Base-by-base conservation (phyloP, 2,888 invertebrate species). In the Reticulitermes lucifugus region DNA sequence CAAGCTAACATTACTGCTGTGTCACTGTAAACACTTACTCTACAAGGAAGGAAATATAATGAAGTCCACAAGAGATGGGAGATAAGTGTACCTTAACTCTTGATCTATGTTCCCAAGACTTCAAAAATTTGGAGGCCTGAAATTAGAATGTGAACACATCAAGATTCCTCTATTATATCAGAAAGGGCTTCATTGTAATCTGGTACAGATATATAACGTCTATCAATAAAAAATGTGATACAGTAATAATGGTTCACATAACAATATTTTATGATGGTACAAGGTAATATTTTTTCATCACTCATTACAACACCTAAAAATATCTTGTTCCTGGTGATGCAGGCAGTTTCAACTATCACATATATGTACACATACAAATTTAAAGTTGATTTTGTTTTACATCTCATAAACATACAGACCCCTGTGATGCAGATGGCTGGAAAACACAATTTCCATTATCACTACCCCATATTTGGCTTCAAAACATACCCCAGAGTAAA, bases 251-350 rank as follows among this genome's bases (percentile, higher is more conserved):
- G 41, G 73, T 41, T 73, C 73, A 73, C 73, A 60, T 80, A 60
- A 60, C 80, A 80, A 60, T 55, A 6, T 65, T 65, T n/a, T 14
- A 65, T 25, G 3, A 25, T 65, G 25, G 65, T 65, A 65, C n/a
- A n/a, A 65, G 65, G 25, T 65, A 25, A 65, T 60, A 12, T 1
- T 65, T 65, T 79, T 7, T 59, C 59, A 55, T 70, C 81, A 43
- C 46, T 70, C 60, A 43, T 70, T 51, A 35, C 22, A 79, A 84
- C 84, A 84, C 79, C 77, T 84, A 84, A 84, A 84, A 84, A 84
- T 84, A 75, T 84, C 59, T 79, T 46, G 14, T 81, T 81, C 43
- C 35, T 43, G 70, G 29, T 55, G 25, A 41, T 65, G 70, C 81
- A 80, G 81, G 81, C 81, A 81, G 81, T 81, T 59, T 81, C n/a